These are phyloP conservation scores for Hydrolagus affinis DNA, from an alignment of 2,113 vertebrate genomes.

Conservation along the genomic window DNA sequence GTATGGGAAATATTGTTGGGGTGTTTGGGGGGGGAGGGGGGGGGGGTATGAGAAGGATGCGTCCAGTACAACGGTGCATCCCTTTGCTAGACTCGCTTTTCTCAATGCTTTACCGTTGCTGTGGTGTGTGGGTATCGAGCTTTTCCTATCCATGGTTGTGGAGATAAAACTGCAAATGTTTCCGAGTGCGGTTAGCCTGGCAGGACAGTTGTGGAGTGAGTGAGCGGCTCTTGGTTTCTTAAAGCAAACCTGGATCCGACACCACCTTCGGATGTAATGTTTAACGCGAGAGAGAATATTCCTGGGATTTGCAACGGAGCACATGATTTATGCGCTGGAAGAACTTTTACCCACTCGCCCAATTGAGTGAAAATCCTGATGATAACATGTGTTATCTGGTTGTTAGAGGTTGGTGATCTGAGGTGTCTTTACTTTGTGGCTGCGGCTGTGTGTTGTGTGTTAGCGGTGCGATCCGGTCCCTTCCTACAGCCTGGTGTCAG, in stretches of 20 bases:
- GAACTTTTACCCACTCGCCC: no score
- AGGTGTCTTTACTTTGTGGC: background rate
- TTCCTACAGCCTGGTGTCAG: no score
- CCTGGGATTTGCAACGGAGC: no score
- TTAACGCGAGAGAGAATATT: background rate
- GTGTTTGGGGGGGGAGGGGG: no score
- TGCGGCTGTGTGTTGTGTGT: background rate
- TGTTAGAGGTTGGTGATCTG: background rate
- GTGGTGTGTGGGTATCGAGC: background rate
- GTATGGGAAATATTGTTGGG: background rate
- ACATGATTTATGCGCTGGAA: no score
- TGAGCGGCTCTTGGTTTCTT: background rate
- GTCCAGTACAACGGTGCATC: background rate
- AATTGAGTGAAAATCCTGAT: no score
- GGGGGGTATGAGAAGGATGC: no score
- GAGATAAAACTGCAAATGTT: background rate
- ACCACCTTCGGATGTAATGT: background rate
- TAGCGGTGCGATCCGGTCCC: background rate
- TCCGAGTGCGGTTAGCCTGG: no score
- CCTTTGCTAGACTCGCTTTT: no score
- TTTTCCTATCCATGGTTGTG: background rate
- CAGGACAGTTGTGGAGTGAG: background rate
- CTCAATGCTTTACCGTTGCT: no score
- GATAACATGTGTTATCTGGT: background rate
- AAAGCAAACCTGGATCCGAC: background rate